Base-by-base conservation (phyloP, 2,888 invertebrate genomes). In the Cerastis rubricosa region DNA sequence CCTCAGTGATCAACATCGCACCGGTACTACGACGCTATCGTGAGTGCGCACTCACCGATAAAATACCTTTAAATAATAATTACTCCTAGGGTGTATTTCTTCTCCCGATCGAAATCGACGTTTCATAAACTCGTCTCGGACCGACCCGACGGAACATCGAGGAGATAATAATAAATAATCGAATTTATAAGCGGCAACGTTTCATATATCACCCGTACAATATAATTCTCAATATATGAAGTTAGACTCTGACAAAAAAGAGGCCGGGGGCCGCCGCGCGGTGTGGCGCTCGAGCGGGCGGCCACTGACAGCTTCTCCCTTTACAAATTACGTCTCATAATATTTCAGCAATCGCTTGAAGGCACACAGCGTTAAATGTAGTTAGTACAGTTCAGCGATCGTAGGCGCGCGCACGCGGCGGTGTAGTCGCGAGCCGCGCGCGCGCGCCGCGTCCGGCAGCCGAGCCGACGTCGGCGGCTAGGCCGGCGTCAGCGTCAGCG, bases 401-500 rank as follows among this genome's bases (percentile, higher is more conserved):
- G 94, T 86, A 89, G 90, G 93, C 91, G 93, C 93, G 93, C 93
- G 93, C 92, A 90, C 93, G 92, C 91, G 90, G 91, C 94, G 94
- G 83, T 94, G 92, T 92, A 82, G 87, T 92, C 94, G 84, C 90
- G 85, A 63, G 91, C 89, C 92, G 92, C 91, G 92, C 90, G 92
- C 92, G 92, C 92, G 91, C 90, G 89, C 90, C 89, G 89, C 88
- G 88, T 66, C 84, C 64, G 76, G 71, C 85, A 88, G 88, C 96
- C 98, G 99, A 97, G 99, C 98, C 92, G 99, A 99, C 94, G 98
- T 99, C 90, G 99, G 97, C 90, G 99, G 73, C 96, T 98, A 99
- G 97, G 99, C 98, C 92, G 99, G 99, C 94, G 99, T 99, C 90
- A 99, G 98, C 94, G 98, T 99, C 94, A 99, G 99, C 94, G 99